Base-by-base conservation (phyloP, 2,888 invertebrate species). In the Teinopalpus imperialis region DNA sequence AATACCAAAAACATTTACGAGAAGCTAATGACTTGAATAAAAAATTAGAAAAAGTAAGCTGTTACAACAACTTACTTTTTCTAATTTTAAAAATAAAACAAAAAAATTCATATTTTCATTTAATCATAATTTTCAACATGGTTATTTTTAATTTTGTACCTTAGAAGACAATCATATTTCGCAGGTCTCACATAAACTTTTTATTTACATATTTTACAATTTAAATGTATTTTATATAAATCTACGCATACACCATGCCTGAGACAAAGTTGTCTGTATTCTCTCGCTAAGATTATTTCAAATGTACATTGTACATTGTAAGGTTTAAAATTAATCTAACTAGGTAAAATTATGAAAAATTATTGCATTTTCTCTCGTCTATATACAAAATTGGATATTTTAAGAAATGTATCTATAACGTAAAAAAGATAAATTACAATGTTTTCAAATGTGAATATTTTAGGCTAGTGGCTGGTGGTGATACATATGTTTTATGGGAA, bases 131-230 rank as follows among this genome's bases (percentile, higher is more conserved):
- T 81, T 75, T 87, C 83, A 87, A 88, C 87, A 87, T 87, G 86
- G 85, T 85, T 88, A 87, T 77, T 82, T 85, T 67, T 81, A 85
- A 81, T 80, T 82, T 87, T 87, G 86, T 87, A 87, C 85, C 86
- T 85, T 85, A 81, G 86, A 87, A 88, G 87, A 85, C 86, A 88
- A 86, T 82, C 76, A 86, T 86, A 86, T 83, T 77, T 87, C 79
- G 81, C 81, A 80, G 77, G 75, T 83, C 72, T 81, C 81, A 76
- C 75, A 82, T 86, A 73, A 62, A 79, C 70, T 54, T 67, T 70
- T 79, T 87, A 87, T 88, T 85, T 88, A 87, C 87, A 88, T 87
- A 83, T 83, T 50, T 78, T 87, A 87, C 87, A 87, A 72, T 77
- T 75, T 70, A 77, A 76, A 68, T 72, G 52, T 77, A 81, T 75